phyloP scores from a whole-genome alignment of 30 jellyfish, hydroid and myxozoan species.

The Pelagia noctiluca region DNA sequence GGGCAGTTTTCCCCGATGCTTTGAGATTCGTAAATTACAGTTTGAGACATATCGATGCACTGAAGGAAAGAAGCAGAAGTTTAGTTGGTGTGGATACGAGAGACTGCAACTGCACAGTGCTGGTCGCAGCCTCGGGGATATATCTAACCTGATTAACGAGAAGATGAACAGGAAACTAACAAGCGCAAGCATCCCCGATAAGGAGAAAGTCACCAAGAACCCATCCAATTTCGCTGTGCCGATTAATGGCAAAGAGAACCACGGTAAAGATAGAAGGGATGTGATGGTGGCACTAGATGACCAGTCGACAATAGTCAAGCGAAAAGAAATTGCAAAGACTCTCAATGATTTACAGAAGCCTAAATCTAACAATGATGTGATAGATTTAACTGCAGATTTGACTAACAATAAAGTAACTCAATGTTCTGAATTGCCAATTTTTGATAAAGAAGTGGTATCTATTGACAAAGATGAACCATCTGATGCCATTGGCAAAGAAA shows the following conservation, averaged over 20 bases:
- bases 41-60: conserved; percentile 87
- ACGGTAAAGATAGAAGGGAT: not conserved
- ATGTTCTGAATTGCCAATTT: no score
- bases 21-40: no score
- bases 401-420: no score
- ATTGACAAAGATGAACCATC: no score
- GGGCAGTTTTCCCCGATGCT: no score
- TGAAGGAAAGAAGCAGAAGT: conserved; percentile 57
- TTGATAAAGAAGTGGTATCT: no score
- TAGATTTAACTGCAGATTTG: no score
- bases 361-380: no score
- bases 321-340: no score
- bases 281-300: not conserved
- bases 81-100: conserved; percentile 85
- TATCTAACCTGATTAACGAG: conserved; percentile 1
- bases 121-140: conserved; percentile 19
- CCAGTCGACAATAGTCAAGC: no score
- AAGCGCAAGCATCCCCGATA: not conserved
- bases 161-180: not conserved
- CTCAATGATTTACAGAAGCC: no score
- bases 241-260: not conserved
- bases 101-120: conserved; percentile 6
- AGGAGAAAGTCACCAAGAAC: not conserved
- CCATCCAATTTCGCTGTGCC: not conserved
- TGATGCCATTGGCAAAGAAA: no score